Evolutionary conservation across 2,888 invertebrate genomes (phyloP).

Genomic region (Drosophila maculinotata): DNA sequence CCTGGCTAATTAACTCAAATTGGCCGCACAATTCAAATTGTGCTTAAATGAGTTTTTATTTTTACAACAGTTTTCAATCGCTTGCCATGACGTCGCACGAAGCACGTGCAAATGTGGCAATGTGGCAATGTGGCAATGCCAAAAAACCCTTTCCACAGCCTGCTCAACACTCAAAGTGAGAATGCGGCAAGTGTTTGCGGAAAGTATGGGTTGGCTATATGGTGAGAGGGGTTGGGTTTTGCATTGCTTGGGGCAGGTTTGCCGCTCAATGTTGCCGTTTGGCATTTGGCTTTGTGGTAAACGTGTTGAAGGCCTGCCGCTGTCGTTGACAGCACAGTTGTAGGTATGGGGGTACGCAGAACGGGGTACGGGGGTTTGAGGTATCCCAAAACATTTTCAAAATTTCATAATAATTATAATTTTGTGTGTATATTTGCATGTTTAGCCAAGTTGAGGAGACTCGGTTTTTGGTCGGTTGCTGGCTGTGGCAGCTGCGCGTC

Average conservation of each 20-base stretch:
- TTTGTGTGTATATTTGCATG: slow-evolving; percentile 67
- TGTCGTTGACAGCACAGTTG: slow-evolving; percentile 57
- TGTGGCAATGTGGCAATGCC: slow-evolving; percentile 12
- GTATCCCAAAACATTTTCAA: slow-evolving; percentile 44
- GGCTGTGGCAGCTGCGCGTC: slow-evolving; percentile 53
- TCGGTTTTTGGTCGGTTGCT: slow-evolving; percentile 9
- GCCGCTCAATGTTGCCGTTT: slow-evolving; percentile 43
- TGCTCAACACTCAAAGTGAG: slow-evolving; percentile 54
- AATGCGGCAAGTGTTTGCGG: slow-evolving; percentile 54
- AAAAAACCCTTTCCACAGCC: slow-evolving; percentile 6
- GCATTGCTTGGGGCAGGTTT: slow-evolving; percentile 28
- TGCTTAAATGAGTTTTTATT: slow-evolving; percentile 41
- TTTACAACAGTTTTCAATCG: slow-evolving; percentile 1
- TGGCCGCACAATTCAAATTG: slow-evolving; percentile 55
- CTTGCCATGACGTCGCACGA: slow-evolving; percentile 9
- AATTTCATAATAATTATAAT: slow-evolving; percentile 78
- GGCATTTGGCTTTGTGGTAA: slow-evolving; percentile 71
- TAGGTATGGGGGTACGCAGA: not conserved
- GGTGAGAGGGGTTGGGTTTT: not conserved
- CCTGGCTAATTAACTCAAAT: slow-evolving; percentile 71
- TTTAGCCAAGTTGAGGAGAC: slow-evolving; percentile 26
- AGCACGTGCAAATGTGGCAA: slow-evolving; percentile 57
- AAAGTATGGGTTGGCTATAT: not conserved
- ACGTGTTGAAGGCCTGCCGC: slow-evolving; percentile 58
- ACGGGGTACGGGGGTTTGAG: not conserved